phyloP scores from a whole-genome alignment of 1,140 invertebrate genomes.

The Physella acuta region DNA sequence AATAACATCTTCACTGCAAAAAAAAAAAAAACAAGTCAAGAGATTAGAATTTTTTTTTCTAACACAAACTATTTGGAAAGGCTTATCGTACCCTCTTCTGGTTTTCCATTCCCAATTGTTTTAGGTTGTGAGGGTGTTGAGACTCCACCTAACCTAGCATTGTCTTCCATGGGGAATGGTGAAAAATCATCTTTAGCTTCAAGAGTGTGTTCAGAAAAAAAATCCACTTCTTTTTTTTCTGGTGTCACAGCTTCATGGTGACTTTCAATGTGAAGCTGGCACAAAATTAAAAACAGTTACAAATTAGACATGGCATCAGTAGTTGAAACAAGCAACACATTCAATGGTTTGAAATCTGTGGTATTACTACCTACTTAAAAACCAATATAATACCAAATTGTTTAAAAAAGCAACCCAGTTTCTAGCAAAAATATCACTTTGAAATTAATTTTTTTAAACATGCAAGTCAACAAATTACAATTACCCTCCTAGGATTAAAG shows the following conservation, averaged over 20 bases:
- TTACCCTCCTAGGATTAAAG: no score
- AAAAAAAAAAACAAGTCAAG: no score
- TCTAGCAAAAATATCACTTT: no score
- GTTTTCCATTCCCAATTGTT: slow-evolving; percentile 8
- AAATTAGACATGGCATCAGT: background rate
- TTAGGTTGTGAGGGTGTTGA: background rate
- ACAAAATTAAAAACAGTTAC: background rate
- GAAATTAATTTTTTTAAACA: no score
- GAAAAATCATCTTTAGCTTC: slow-evolving; percentile 9
- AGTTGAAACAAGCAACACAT: background rate
- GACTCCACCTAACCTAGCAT: slow-evolving; percentile 31
- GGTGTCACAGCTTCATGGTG: slow-evolving; percentile 38
- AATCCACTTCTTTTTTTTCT: slow-evolving; percentile 71
- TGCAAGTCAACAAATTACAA: no score
- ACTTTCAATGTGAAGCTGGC: slow-evolving; percentile 31
- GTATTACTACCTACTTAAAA: background rate
- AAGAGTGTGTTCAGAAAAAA: slow-evolving; percentile 72
- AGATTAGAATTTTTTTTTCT: no score
- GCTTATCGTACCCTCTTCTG: slow-evolving; percentile 5
- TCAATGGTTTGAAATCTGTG: background rate
- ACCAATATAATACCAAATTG: background rate
- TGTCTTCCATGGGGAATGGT: slow-evolving; percentile 32
- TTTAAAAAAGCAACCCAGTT: no score
- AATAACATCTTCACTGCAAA: no score
- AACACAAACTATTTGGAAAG: no score